Conservation (phyloP, 2,113 vertebrate genomes). For the Bungarus multicinctus region DNA sequence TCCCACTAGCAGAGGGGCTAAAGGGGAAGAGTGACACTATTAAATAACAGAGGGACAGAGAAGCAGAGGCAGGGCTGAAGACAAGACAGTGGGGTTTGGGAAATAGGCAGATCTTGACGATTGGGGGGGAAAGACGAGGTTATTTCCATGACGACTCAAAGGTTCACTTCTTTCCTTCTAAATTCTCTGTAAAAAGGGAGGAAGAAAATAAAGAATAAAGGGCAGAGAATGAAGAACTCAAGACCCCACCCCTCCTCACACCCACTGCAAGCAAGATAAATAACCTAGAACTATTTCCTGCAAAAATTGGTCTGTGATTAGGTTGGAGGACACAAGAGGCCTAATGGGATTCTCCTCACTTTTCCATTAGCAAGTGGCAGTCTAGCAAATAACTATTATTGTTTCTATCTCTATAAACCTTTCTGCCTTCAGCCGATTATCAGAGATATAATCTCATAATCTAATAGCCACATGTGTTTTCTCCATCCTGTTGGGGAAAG, state of each 20-base stretch:
- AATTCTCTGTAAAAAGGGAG: not conserved
- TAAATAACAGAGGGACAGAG: conserved; percentile 21
- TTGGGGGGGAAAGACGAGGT: not conserved
- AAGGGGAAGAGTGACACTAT: not conserved
- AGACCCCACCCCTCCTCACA: not conserved
- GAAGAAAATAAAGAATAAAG: not conserved
- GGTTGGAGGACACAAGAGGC: not conserved
- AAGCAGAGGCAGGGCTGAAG: not conserved
- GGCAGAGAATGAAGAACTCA: not conserved
- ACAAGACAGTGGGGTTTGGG: not conserved
- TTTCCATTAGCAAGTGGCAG: not conserved
- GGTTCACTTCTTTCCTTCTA: conserved; percentile 29
- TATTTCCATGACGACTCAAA: conserved; percentile 1
- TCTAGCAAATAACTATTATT: not conserved
- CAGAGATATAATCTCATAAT: not conserved
- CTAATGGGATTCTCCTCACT: not conserved
- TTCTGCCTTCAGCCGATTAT: not conserved
- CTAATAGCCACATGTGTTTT: not conserved
- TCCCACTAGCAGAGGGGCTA: not conserved
- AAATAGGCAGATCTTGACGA: not conserved
- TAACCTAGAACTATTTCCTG: not conserved
- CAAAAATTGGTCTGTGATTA: not conserved
- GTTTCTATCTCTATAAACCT: not conserved
- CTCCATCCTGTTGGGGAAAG: not conserved
- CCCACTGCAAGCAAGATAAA: not conserved